Conservation (phyloP, 2,797 vertebrate species). For the Sebastes matsubarae region DNA sequence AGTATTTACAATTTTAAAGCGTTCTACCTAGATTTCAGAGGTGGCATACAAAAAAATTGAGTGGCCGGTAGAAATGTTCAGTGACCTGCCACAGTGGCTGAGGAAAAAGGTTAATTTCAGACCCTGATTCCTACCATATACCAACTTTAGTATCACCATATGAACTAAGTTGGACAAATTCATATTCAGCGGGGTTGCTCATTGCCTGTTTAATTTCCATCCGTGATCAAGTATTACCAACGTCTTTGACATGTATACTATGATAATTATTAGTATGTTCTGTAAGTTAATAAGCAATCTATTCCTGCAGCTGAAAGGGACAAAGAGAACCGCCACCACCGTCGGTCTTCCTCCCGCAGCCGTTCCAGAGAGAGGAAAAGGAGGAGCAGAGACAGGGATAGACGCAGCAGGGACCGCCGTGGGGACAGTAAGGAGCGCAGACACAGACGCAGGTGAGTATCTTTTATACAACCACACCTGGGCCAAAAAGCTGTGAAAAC, state of each 20-base stretch:
- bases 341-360: conserved; percentile 89
- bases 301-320: conserved; percentile 85
- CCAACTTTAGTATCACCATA: not conserved
- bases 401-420: conserved; percentile 89
- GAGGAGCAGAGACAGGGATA: conserved; percentile 90
- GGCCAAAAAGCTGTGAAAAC: not conserved
- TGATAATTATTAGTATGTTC: not conserved
- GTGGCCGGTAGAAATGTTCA: no score
- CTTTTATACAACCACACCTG: not conserved
- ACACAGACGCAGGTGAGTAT: conserved; percentile 83
- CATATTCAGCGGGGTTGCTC: not conserved
- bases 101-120: no score
- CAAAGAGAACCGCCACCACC: conserved; percentile 93
- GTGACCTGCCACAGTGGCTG: no score
- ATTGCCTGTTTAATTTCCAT: not conserved
- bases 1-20: no score
- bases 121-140: not conserved
- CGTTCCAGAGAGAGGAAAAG: conserved; percentile 91
- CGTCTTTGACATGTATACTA: not conserved
- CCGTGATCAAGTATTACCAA: not conserved
- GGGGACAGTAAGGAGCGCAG: conserved; percentile 91
- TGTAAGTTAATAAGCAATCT: not conserved
- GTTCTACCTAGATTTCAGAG: no score
- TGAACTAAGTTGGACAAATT: not conserved
- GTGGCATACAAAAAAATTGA: no score